These are phyloP conservation scores for Rhadina sibilatrix DNA, from an alignment of 2,113 vertebrate species.

Conservation along the genomic window DNA sequence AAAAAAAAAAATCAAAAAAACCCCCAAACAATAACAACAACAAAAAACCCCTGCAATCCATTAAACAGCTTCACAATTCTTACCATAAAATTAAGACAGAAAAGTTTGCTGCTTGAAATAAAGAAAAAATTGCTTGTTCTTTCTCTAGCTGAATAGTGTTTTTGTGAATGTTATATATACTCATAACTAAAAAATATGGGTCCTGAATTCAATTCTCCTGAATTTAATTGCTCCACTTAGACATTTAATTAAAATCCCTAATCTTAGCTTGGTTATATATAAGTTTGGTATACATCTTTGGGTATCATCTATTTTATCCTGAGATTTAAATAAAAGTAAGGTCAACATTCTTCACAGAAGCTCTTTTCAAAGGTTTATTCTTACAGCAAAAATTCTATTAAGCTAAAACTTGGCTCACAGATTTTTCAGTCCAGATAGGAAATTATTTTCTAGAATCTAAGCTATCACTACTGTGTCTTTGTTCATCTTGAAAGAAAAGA, in stretches of 20 bases:
- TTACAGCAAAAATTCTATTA: background rate
- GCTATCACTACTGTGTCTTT: background rate
- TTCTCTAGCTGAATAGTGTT: background rate
- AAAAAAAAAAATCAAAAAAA: background rate
- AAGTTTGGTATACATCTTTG: background rate
- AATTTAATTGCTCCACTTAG: background rate
- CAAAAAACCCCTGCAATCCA: background rate
- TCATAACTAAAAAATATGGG: background rate
- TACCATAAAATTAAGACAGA: background rate
- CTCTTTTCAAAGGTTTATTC: background rate
- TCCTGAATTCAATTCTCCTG: background rate
- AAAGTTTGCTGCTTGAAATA: background rate
- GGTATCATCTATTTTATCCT: background rate
- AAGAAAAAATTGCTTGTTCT: background rate
- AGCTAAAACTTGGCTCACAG: background rate
- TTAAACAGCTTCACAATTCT: background rate
- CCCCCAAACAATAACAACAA: background rate
- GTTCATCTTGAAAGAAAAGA: background rate
- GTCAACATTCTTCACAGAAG: background rate
- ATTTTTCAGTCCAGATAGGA: background rate
- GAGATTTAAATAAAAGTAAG: background rate
- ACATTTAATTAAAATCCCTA: background rate
- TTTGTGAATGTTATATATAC: background rate
- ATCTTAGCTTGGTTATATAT: background rate
- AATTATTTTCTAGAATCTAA: background rate